Evolutionary conservation across 2,113 vertebrate genomes (phyloP).

Genomic region (Carassius auratus): DNA sequence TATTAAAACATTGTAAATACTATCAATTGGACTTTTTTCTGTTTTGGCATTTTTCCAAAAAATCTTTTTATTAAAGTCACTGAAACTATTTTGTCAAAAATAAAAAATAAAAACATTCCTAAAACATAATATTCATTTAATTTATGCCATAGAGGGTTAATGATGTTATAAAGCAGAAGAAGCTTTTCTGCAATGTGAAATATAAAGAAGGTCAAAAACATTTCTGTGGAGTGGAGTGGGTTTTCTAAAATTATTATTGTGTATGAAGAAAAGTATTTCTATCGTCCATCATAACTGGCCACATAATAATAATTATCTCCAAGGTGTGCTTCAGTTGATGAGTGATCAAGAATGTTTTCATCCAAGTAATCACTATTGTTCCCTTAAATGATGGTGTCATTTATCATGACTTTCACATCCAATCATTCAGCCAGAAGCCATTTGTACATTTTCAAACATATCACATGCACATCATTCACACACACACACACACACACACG

Average conservation of each 20-base stretch:
- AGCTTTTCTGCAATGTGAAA: neutral
- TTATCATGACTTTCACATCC: constrained; percentile 23
- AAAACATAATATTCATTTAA: neutral
- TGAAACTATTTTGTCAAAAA: neutral
- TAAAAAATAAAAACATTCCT: neutral
- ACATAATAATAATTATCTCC: constrained; percentile 37
- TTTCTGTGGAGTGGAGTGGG: neutral
- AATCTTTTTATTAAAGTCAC: neutral
- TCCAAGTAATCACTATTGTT: constrained; percentile 49
- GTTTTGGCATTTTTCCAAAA: neutral
- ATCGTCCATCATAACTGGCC: constrained; percentile 22
- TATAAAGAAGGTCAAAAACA: constrained; percentile 15
- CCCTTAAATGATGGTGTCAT: constrained; percentile 35
- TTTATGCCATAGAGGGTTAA: neutral
- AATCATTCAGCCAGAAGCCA: neutral
- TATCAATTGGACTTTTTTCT: neutral
- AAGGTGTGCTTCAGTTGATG: constrained; percentile 24
- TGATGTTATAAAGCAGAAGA: neutral
- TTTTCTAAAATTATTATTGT: constrained; percentile 27
- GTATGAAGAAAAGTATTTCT: constrained; percentile 14
- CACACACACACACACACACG: neutral
- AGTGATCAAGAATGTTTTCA: constrained; percentile 38
- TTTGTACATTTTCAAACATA: constrained; percentile 11
- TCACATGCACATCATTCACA: neutral
- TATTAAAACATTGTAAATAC: neutral